phyloP scores from a whole-genome alignment of 2,113 vertebrate species.

The Cottus gobio region DNA sequence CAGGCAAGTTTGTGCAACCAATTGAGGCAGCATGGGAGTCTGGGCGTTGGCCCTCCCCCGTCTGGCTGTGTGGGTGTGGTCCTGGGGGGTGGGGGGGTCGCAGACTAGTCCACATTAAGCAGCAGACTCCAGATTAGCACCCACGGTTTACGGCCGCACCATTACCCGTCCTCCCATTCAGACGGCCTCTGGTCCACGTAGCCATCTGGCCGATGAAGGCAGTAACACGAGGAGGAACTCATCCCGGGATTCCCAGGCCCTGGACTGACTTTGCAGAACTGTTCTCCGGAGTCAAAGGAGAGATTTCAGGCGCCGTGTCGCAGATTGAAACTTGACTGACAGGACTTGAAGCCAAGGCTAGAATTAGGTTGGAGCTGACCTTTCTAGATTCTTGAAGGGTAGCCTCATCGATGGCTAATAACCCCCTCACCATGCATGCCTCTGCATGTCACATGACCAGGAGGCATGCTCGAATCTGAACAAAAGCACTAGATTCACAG shows the following conservation, averaged over 20 bases:
- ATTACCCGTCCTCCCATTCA: constrained; percentile 48
- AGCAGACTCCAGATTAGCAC: constrained; percentile 31
- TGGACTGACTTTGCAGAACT: constrained; percentile 21
- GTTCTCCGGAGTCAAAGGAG: neutral
- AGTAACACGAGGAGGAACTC: constrained; percentile 11
- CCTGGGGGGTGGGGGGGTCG: constrained; percentile 25
- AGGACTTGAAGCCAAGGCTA: neutral
- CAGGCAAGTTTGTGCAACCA: constrained; percentile 53
- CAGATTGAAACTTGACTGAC: neutral
- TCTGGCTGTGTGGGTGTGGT: constrained; percentile 56
- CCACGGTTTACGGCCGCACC: constrained; percentile 58
- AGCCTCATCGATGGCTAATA: constrained; percentile 2
- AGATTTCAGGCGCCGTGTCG: neutral
- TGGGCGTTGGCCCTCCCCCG: constrained; percentile 27
- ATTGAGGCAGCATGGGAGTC: constrained; percentile 38
- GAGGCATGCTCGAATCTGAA: constrained; percentile 9
- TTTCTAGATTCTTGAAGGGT: neutral
- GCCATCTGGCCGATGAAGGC: constrained; percentile 55
- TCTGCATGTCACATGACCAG: constrained; percentile 22
- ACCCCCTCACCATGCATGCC: constrained; percentile 6
- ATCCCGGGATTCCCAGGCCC: neutral
- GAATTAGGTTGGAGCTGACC: neutral
- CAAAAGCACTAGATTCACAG: neutral
- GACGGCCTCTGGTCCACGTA: constrained; percentile 35
- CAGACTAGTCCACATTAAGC: constrained; percentile 36